Base-by-base conservation (phyloP, 2,797 vertebrate species). In the Neosalanx taihuensis region DNA sequence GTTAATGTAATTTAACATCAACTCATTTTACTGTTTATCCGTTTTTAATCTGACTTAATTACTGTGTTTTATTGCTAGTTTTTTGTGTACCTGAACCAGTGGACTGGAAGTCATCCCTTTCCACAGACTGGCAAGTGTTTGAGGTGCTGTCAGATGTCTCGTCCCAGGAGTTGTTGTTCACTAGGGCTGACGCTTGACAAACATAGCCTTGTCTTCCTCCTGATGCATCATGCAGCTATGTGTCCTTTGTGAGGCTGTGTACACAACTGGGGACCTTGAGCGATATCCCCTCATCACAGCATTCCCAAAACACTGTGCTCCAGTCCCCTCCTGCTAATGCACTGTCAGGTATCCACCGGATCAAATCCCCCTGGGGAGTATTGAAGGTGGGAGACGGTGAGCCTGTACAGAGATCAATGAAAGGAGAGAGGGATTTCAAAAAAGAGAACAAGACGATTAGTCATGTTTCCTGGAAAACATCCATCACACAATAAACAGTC, bases 101-200 rank as follows among this genome's bases (percentile, higher is more conserved):
- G 76, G 80, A 78, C 75, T 86, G 77, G 83, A 84, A 89, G 77
- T 86, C 92, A 92, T 84, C 83, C 85, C 83, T 77, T 85, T 88
- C 58, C 75, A 77, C 76, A 83, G 83, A 83, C 84, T 66, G 78
- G 82, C 74, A 77, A 76, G 71, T 73, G 65, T 78, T 62, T 51
- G 64, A 18, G 75, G 80, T 82, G 72, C 49, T 76, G 67, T 71
- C 84, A 26, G 23, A 57, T 79, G 72, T 62, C 74, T 68, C 64
- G 64, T 26, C 76, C 71, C 57, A 20, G 65, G 69, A 77, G 71
- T 77, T 80, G 77, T 72, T 5, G 53, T n/a, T 56, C 18, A 83
- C 85, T 90, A 86, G 76, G 80, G 85, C 79, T 88, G 87, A 90
- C 68, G 29, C 85, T 68, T 86, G 87, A 84, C 86, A 83, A 92